These are phyloP conservation scores for Ctenopoma kingsleyae DNA, from an alignment of 2,797 vertebrate genomes.

Conservation along the genomic window DNA sequence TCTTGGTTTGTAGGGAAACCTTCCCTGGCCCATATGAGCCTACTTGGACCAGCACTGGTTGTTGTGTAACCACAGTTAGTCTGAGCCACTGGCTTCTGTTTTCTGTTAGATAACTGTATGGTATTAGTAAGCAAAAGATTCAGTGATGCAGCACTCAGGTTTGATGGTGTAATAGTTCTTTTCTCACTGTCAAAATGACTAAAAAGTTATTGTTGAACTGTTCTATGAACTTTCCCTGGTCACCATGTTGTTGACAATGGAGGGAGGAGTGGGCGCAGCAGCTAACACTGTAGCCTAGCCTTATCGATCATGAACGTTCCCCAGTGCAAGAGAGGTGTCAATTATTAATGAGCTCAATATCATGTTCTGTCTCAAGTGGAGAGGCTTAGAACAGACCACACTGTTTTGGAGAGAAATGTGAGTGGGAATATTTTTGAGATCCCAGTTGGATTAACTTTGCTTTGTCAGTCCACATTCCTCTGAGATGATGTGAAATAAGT, in stretches of 20 bases:
- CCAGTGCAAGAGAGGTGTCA: constrained; percentile 45
- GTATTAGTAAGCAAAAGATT: constrained; percentile 35
- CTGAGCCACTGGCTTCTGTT: constrained; percentile 54
- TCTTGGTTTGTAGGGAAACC: constrained; percentile 56
- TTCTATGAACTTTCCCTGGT: constrained; percentile 9
- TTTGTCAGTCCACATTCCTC: constrained; percentile 44
- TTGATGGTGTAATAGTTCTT: constrained; percentile 12
- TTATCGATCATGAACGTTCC: constrained; percentile 62
- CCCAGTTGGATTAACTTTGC: constrained; percentile 15
- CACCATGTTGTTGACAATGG: constrained; percentile 24
- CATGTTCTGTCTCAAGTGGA: constrained; percentile 53
- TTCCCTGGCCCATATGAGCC: constrained; percentile 48
- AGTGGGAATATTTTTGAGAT: background rate
- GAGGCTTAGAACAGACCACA: background rate
- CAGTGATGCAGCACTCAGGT: background rate
- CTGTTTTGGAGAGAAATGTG: background rate
- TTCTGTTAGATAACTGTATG: constrained; percentile 54
- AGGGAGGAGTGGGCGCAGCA: constrained; percentile 22
- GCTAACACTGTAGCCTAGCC: constrained; percentile 18
- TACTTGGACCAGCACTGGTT: constrained; percentile 45
- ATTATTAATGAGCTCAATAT: constrained; percentile 76
- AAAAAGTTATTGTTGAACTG: constrained; percentile 5
- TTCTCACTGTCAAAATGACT: background rate
- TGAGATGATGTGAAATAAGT: constrained; percentile 37
- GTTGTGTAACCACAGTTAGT: constrained; percentile 69